phyloP scores from a whole-genome alignment of 1,140 invertebrate species.

The Temnothorax curvispinosus region DNA sequence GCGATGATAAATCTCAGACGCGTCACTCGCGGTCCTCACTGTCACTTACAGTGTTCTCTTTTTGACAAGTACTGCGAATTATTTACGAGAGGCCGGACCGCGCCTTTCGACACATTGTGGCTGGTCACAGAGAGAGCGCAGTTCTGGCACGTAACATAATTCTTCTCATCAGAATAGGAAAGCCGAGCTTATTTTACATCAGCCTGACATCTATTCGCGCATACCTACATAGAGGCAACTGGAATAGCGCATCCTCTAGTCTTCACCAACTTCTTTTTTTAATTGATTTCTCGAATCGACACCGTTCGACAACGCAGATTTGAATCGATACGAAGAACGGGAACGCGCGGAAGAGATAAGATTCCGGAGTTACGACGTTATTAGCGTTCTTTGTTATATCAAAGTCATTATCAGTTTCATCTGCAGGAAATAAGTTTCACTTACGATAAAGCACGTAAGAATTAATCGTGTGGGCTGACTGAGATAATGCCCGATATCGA shows the following conservation, averaged over 20 bases:
- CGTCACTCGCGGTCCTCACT: constrained; percentile 16
- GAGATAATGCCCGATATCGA: background rate
- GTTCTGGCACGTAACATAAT: constrained; percentile 6
- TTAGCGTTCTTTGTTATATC: background rate
- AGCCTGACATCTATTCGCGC: background rate
- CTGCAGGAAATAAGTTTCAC: background rate
- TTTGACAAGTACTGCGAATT: constrained; percentile 39
- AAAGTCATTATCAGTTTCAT: background rate
- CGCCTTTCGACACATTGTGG: constrained; percentile 49
- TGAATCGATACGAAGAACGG: background rate
- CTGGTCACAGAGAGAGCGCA: background rate
- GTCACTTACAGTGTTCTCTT: constrained; percentile 31
- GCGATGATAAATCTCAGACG: constrained; percentile 43
- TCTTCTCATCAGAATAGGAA: constrained; percentile 9
- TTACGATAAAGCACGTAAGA: background rate
- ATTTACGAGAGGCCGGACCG: constrained; percentile 44
- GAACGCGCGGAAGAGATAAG: background rate
- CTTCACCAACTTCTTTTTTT: too few species aligned
- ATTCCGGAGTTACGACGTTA: background rate
- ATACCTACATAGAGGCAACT: background rate
- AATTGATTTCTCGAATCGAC: background rate
- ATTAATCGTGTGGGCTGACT: background rate
- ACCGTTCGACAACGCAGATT: background rate
- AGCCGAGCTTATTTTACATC: background rate
- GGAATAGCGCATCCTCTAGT: background rate